phyloP scores from a whole-genome alignment of 2,888 invertebrate species.

The Parnassius mnemosyne region DNA sequence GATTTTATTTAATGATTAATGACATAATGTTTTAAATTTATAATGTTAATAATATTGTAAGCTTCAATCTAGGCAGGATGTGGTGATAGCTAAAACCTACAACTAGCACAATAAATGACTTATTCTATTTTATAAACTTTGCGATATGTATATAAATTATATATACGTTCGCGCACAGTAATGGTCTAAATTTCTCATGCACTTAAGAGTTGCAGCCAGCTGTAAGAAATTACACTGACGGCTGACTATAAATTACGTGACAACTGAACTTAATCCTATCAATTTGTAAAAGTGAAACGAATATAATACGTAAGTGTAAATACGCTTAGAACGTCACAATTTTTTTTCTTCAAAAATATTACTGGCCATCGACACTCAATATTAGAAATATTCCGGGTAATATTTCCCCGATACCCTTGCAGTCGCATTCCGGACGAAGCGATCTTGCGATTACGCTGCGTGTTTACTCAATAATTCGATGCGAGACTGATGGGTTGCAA shows the following conservation, averaged over 20 bases:
- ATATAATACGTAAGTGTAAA: conserved; percentile 24
- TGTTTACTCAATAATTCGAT: conserved; percentile 81
- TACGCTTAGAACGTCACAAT: conserved; percentile 27
- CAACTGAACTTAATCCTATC: conserved; percentile 19
- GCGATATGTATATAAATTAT: no score
- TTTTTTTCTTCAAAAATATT: conserved; percentile 38
- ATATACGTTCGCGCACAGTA: no score
- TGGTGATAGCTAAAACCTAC: no score
- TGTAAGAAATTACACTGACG: conserved; percentile 1
- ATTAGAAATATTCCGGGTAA: conserved; percentile 60
- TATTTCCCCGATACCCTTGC: conserved; percentile 68
- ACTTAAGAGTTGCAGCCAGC: conserved; percentile 12
- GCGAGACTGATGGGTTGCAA: conserved; percentile 48
- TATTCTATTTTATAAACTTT: no score
- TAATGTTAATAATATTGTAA: no score
- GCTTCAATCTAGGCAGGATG: no score
- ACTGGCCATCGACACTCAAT: conserved; percentile 57
- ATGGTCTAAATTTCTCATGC: conserved; percentile 9
- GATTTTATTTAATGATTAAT: no score
- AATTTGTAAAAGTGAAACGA: conserved; percentile 23
- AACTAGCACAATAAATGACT: no score
- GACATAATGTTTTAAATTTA: no score
- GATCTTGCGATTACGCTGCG: conserved; percentile 69
- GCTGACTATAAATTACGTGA: conserved; percentile 16
- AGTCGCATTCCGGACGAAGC: conserved; percentile 66